Conservation (phyloP, 2,888 invertebrate species). For the Pristionchus mayeri region DNA sequence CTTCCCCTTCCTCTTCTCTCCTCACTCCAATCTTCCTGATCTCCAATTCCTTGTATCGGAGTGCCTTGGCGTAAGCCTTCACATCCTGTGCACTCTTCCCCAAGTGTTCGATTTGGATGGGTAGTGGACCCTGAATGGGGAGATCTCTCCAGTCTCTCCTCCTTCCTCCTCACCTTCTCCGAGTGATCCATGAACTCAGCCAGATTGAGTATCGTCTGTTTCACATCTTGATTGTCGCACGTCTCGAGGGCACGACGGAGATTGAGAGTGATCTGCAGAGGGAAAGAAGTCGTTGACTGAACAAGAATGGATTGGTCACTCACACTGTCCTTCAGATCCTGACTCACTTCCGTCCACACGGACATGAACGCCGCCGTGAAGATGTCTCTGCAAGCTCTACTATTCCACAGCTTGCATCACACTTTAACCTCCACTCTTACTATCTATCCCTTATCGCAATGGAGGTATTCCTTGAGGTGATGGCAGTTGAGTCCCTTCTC, state of each 20-base stretch:
- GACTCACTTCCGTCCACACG: conserved; percentile 95
- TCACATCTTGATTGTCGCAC: conserved; percentile 77
- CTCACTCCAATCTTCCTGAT: conserved; percentile 55
- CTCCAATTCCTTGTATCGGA: conserved; percentile 83
- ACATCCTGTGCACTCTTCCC: conserved; percentile 96
- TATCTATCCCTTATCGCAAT: no score
- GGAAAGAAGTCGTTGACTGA: no score
- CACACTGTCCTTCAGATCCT: conserved; percentile 87
- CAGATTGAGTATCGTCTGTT: conserved; percentile 84
- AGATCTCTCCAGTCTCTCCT: no score
- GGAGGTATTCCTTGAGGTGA: background rate
- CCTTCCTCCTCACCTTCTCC: conserved; percentile 85
- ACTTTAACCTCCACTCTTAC: no score
- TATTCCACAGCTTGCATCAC: no score
- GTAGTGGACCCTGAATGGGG: conserved; percentile 85
- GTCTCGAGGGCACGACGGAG: conserved; percentile 86
- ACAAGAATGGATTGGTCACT: no score
- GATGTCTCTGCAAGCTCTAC: conserved; percentile 83
- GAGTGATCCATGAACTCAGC: conserved; percentile 99
- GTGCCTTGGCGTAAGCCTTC: conserved; percentile 87
- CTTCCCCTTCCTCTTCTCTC: background rate
- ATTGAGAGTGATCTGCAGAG: conserved; percentile 15
- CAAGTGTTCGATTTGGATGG: conserved; percentile 88
- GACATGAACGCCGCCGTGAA: conserved; percentile 99
- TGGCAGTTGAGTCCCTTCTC: no score